Conservation (phyloP, 2,888 invertebrate genomes). For the Mesorhabditis spiculigera region DNA sequence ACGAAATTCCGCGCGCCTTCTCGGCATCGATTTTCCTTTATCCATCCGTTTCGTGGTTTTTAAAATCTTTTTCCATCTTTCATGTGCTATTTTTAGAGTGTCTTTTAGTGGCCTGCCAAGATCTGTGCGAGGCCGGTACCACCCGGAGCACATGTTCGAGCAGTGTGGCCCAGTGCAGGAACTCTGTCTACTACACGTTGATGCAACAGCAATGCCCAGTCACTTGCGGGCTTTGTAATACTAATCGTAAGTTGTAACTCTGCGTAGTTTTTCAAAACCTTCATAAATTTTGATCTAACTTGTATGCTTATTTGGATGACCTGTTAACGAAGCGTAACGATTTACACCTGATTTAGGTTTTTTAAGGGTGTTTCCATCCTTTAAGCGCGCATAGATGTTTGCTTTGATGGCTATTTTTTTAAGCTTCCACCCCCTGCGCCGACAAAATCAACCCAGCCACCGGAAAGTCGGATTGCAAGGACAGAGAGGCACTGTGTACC, state of each 20-base stretch:
- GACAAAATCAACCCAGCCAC: neutral
- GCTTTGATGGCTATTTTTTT: too few species aligned
- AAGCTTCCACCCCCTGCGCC: neutral
- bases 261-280: too few species aligned
- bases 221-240: neutral
- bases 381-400: too few species aligned
- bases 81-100: too few species aligned
- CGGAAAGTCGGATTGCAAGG: neutral
- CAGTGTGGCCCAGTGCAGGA: neutral
- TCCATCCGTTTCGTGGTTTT: too few species aligned
- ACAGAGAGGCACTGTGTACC: neutral
- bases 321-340: too few species aligned
- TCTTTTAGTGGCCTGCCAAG: neutral
- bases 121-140: neutral
- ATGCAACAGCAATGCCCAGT: neutral
- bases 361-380: too few species aligned
- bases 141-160: neutral
- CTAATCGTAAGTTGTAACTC: neutral
- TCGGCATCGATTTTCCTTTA: too few species aligned
- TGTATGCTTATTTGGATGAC: too few species aligned
- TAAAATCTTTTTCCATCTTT: too few species aligned
- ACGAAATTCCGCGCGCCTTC: too few species aligned
- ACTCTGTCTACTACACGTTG: neutral
- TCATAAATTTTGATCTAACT: neutral
- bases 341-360: too few species aligned